Conservation (phyloP, 2,888 invertebrate species). For the Nephrocerus scutellatus region DNA sequence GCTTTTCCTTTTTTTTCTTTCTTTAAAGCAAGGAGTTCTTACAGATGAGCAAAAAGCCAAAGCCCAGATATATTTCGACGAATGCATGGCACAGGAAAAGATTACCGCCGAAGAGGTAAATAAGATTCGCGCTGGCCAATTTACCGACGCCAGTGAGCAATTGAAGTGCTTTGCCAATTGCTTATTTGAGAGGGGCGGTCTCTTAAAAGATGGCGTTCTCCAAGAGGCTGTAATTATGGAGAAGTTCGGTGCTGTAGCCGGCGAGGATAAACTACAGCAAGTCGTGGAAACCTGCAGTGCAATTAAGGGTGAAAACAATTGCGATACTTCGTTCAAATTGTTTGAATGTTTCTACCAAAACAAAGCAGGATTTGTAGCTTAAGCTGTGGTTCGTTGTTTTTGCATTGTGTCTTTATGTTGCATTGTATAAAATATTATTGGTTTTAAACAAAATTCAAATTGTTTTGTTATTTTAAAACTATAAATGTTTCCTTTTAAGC, state of each 20-base stretch:
- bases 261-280: conserved; percentile 30
- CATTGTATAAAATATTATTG: no score
- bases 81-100: conserved; percentile 31
- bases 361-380: no score
- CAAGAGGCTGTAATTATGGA: conserved; percentile 23
- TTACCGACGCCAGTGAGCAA: conserved; percentile 24
- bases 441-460: no score
- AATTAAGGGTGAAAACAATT: conserved; percentile 28
- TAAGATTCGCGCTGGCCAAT: conserved; percentile 29
- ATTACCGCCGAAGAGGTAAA: conserved; percentile 29
- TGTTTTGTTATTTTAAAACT: no score
- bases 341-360: conserved; percentile 30
- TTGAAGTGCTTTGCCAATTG: conserved; percentile 40
- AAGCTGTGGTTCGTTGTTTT: no score
- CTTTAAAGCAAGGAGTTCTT: conserved; percentile 15
- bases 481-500: no score
- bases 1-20: neutral
- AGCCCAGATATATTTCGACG: conserved; percentile 22
- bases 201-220: conserved; percentile 31
- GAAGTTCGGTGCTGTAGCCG: conserved; percentile 26
- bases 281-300: conserved; percentile 28
- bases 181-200: conserved; percentile 37
- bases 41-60: conserved; percentile 34
- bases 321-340: conserved; percentile 34
- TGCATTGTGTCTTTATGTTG: no score